A percentile compares a stretch with the other conserved stretches of the same genome.
Evolutionary conservation across 2,888 invertebrate genomes (phyloP).

Genomic region (Apamea sordens): DNA sequence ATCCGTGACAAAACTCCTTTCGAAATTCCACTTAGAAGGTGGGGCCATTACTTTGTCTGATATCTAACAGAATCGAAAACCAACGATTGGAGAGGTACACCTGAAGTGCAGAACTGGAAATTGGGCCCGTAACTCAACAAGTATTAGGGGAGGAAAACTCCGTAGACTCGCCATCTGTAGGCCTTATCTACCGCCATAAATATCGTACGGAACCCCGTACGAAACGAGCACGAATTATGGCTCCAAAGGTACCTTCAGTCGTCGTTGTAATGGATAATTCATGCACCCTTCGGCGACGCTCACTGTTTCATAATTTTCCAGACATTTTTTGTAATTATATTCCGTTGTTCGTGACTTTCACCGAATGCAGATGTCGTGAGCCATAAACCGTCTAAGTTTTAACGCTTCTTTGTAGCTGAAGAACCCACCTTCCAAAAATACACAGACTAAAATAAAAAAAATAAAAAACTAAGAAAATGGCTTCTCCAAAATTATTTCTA

Average conservation of each 20-base stretch:
- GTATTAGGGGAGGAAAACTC: slow-evolving; percentile 90
- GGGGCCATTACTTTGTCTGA: slow-evolving; percentile 50
- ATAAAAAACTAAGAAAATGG: no score
- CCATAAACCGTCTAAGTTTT: slow-evolving; percentile 59
- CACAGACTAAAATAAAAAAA: slow-evolving; percentile 1
- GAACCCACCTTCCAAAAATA: slow-evolving; percentile 6
- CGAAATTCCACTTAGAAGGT: slow-evolving; percentile 42
- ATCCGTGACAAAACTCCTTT: slow-evolving; percentile 60
- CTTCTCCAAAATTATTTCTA: no score
- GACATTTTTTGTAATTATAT: slow-evolving; percentile 85
- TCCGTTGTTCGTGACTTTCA: slow-evolving; percentile 75
- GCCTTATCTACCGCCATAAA: slow-evolving; percentile 89
- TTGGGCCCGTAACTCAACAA: slow-evolving; percentile 90
- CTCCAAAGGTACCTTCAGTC: slow-evolving; percentile 83
- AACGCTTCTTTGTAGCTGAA: slow-evolving; percentile 37
- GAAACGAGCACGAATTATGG: slow-evolving; percentile 86
- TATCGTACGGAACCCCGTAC: slow-evolving; percentile 84
- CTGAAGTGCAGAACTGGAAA: slow-evolving; percentile 88
- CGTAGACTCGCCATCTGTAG: slow-evolving; percentile 87
- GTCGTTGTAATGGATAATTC: slow-evolving; percentile 88
- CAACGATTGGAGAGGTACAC: slow-evolving; percentile 76
- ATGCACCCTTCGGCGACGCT: slow-evolving; percentile 84
- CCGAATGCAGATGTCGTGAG: slow-evolving; percentile 56
- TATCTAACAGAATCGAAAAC: slow-evolving; percentile 61
- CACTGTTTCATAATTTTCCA: slow-evolving; percentile 84